Conservation (phyloP, 2,888 invertebrate species). For the Tiliacea citrago region DNA sequence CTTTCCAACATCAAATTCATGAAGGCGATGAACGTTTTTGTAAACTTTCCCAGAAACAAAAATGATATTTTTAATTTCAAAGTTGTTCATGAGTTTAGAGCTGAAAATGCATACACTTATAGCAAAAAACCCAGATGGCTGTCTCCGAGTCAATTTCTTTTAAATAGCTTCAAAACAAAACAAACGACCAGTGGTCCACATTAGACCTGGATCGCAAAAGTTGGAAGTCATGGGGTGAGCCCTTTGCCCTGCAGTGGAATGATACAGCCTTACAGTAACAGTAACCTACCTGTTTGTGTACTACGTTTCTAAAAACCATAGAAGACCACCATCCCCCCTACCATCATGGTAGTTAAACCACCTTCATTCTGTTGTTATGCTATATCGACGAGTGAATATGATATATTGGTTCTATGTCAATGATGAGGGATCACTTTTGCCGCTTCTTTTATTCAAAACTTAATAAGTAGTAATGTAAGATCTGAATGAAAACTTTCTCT, state of each 20-base stretch:
- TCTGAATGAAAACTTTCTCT: slow-evolving; percentile 4
- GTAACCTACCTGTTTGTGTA: neutral
- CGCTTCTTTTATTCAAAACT: neutral
- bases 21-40: neutral
- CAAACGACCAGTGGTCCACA: neutral
- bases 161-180: neutral
- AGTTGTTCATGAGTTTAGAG: neutral
- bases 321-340: too few species aligned
- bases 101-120: neutral
- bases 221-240: too few species aligned
- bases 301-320: neutral
- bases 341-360: neutral
- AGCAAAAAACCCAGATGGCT: neutral
- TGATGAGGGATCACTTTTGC: neutral
- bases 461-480: neutral
- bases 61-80: neutral
- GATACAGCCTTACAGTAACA: neutral
- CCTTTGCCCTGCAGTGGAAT: neutral
- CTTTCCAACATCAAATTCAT: neutral
- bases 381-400: neutral
- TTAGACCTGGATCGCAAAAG: too few species aligned
- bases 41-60: neutral
- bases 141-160: neutral
- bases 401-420: neutral
- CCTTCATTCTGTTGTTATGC: neutral